Evolutionary conservation across 2,888 invertebrate species (phyloP).

Genomic region (Cosmopolites sordidus): DNA sequence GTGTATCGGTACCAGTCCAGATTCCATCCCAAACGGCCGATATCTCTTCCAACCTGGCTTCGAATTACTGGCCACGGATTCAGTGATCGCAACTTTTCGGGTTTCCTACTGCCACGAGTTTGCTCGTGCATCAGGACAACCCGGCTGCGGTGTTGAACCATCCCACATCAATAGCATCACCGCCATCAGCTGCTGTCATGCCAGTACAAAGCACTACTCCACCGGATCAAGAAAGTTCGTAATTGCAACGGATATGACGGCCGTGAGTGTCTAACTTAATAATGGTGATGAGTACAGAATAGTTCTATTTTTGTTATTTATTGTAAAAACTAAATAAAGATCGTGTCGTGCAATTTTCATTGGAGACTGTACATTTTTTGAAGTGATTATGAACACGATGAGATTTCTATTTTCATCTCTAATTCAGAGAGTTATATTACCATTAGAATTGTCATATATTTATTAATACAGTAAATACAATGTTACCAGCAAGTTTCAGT

Average conservation of each 20-base stretch:
- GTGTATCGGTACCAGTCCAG: constrained; percentile 88
- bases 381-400: too few relatives aligned
- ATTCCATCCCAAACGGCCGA: constrained; percentile 78
- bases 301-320: too few relatives aligned
- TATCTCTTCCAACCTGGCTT: constrained; percentile 61
- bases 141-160: constrained; percentile 45
- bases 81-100: constrained; percentile 92
- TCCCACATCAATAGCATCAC: constrained; percentile 19
- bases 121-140: constrained; percentile 63
- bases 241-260: neutral
- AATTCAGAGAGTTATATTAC: too few relatives aligned
- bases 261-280: neutral
- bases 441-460: too few relatives aligned
- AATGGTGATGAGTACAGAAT: too few relatives aligned
- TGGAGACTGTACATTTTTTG: too few relatives aligned
- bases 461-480: too few relatives aligned
- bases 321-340: too few relatives aligned
- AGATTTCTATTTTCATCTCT: too few relatives aligned
- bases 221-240: constrained; percentile 20
- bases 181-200: constrained; percentile 14
- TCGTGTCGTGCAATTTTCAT: too few relatives aligned
- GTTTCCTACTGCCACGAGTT: constrained; percentile 73
- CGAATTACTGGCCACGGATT: constrained; percentile 86
- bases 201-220: constrained; percentile 18
- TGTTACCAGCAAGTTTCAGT: too few relatives aligned